Evolutionary conservation across 1,140 invertebrate species (phyloP).

Genomic region (Oscheius sp.): DNA sequence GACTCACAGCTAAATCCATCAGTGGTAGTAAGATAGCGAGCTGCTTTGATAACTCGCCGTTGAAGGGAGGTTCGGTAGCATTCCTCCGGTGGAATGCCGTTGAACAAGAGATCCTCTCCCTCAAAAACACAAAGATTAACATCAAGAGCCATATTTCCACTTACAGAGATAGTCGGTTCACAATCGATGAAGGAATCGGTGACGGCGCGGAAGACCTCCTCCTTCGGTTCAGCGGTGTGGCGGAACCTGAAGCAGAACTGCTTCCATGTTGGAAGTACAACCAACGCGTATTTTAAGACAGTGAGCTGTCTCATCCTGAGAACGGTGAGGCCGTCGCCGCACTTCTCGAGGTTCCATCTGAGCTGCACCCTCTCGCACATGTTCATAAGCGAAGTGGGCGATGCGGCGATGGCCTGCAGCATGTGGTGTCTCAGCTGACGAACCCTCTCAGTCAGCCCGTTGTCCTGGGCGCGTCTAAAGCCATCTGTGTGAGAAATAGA

Average conservation of each 20-base stretch:
- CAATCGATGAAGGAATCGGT: not conserved
- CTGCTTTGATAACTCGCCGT: not conserved
- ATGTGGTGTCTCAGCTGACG: not conserved
- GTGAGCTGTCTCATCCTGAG: not conserved
- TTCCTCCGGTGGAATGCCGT: not conserved
- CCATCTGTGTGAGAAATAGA: not conserved
- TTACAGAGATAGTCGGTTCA: not conserved
- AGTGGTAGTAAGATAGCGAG: not conserved
- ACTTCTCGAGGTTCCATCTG: not conserved
- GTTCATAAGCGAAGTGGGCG: not conserved
- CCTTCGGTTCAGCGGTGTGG: not conserved
- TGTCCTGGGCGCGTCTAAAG: not conserved
- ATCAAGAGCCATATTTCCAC: not conserved
- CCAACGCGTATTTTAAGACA: not conserved
- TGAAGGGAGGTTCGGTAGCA: not conserved
- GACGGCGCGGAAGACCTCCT: not conserved
- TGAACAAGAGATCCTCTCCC: not conserved
- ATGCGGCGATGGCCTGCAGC: not conserved
- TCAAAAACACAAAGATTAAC: not conserved
- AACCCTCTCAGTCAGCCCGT: not conserved
- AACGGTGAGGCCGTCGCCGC: not conserved
- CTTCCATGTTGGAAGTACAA: not conserved
- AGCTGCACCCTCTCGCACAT: slow-evolving; percentile 1
- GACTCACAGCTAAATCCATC: not conserved
- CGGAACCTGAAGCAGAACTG: not conserved